Base-by-base conservation (phyloP, 1,140 invertebrate genomes). In the Kradibia gibbosae region DNA sequence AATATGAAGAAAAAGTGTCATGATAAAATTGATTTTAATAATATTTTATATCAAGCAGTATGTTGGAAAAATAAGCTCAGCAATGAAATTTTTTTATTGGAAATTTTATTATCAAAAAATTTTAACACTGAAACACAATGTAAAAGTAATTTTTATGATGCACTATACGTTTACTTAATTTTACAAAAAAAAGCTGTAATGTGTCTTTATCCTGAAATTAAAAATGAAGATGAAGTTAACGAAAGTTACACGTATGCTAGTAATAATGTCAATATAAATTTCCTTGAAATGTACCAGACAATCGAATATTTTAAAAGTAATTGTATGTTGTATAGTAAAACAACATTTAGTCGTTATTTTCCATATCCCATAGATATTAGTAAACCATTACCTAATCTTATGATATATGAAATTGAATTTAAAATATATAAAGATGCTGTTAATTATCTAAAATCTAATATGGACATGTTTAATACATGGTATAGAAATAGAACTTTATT, bases 131-230 rank as follows among this genome's bases (percentile, higher is more conserved):
- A 70, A n/a, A 84, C 86, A 67, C 84, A 81, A 8, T 60, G 82
- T 86, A 57, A 36, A 80, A 70, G 79, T 81, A 80, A 81, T 73
- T 87, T 88, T 82, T 85, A 83, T 84, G 65, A 77, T 8, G 67
- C 85, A 8, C 67, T 90, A 8, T 84, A 82, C 82, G 81, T n/a
- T 34, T 89, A 90, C 36, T 86, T 88, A 17, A 60, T 83, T 48
- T 83, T 89, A 10, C 90, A 91, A 42, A 89, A 88, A 71, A 87
- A 85, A 48, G 88, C 89, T 48, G 42, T 89, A 0, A 57, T 89
- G 1, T 87, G 86, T 36, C 76, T 90, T 50, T 90, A 89, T 84
- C 90, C 89, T 17, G 87, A 91, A 81, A 80, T 89, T 65, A 84
- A 86, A 70, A 87, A 84, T 72, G 90, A 90, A 0, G 45, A 85